These are phyloP conservation scores for Rhagologus leucostigma DNA, from an alignment of 2,113 vertebrate genomes.

Conservation along the genomic window DNA sequence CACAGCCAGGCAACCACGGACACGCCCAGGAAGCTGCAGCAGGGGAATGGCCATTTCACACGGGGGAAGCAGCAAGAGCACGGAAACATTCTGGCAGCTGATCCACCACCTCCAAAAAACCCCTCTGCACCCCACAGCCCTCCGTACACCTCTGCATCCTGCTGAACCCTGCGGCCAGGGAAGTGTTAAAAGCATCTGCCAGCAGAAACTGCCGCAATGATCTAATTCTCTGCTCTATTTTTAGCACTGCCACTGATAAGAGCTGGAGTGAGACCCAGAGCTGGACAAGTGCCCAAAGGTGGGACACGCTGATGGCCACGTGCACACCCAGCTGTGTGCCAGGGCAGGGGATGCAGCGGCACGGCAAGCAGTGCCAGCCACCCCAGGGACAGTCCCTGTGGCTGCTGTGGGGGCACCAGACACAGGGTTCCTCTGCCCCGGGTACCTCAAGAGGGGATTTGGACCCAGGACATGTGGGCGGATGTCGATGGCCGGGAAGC, in stretches of 20 bases:
- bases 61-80: neutral
- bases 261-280: neutral
- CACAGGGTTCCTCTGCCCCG: neutral
- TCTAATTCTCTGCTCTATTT: neutral
- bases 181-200: neutral
- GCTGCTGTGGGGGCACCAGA: neutral
- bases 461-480: neutral
- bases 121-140: neutral
- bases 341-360: neutral
- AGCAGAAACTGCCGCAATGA: neutral
- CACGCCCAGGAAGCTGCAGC: neutral
- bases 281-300: neutral
- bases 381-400: fast-evolving
- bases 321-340: neutral
- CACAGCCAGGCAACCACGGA: neutral
- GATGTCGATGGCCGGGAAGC: neutral
- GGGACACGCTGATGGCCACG: neutral
- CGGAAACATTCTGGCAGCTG: neutral
- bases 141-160: neutral
- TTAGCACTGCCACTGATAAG: neutral
- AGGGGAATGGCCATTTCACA: neutral
- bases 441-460: fast-evolving
- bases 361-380: fast-evolving
- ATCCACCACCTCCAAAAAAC: neutral
- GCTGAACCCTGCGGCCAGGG: neutral